Evolutionary conservation across 2,113 vertebrate species (phyloP).

Genomic region (Oncorhynchus masou): DNA sequence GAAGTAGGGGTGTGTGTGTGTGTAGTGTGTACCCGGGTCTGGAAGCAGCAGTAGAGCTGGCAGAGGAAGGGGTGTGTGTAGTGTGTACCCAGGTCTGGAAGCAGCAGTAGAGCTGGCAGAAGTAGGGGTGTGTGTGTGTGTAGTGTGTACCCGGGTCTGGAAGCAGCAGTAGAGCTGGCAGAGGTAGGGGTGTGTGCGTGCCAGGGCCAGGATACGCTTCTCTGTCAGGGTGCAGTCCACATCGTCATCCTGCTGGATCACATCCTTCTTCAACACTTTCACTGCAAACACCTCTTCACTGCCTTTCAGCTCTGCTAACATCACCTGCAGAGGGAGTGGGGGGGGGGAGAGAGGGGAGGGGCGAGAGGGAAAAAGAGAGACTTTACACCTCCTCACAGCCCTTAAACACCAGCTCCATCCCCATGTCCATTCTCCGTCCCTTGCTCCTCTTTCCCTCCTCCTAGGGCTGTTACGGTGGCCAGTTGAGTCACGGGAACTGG

Average conservation of each 20-base stretch:
- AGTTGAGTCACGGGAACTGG: too few relatives aligned
- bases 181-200: conserved; percentile 93
- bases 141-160: conserved; percentile 87
- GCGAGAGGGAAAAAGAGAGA: neutral
- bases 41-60: conserved; percentile 99
- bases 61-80: conserved; percentile 92
- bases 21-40: conserved; percentile 84
- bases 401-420: neutral
- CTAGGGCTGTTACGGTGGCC: too few relatives aligned
- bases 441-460: neutral
- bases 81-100: conserved; percentile 90
- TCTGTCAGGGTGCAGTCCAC: conserved; percentile 99
- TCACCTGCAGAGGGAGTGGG: conserved; percentile 76
- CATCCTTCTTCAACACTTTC: conserved; percentile 97
- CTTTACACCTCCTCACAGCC: neutral
- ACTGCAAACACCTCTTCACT: conserved; percentile 97
- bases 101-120: conserved; percentile 98
- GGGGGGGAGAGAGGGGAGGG: too few relatives aligned
- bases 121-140: conserved; percentile 78
- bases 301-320: conserved; percentile 95
- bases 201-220: conserved; percentile 94
- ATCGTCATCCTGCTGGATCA: conserved; percentile 96
- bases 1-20: conserved; percentile 81
- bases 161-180: conserved; percentile 99
- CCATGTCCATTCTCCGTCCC: neutral